Percentiles rank a stretch among this genome's conserved stretches.
These are phyloP conservation scores for Chelidonichthys spinosus DNA, from an alignment of 2,797 vertebrate genomes.

Conservation along the genomic window DNA sequence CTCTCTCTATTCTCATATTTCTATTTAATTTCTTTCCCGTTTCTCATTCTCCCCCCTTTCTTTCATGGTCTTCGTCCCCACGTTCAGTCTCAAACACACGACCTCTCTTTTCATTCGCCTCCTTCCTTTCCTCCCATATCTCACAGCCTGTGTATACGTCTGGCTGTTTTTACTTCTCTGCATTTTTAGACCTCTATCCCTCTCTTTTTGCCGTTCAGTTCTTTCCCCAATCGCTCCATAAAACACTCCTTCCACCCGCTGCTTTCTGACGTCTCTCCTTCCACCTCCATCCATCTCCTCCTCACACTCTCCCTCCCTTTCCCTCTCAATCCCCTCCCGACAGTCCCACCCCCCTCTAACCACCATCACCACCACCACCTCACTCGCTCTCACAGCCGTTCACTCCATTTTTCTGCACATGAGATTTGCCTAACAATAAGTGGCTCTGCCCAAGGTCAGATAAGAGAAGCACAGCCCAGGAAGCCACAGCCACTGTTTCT, in stretches of 20 bases:
- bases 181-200: slow-evolving; percentile 71
- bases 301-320: slow-evolving; percentile 48
- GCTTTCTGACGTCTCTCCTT: slow-evolving; percentile 75
- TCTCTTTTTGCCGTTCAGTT: slow-evolving; percentile 62
- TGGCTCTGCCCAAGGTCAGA: slow-evolving; percentile 90
- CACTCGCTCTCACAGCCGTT: slow-evolving; percentile 71
- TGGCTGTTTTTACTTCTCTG: slow-evolving; percentile 53
- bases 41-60: slow-evolving; percentile 66
- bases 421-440: slow-evolving; percentile 91
- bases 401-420: slow-evolving; percentile 83
- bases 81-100: slow-evolving; percentile 37
- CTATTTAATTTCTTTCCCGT: slow-evolving; percentile 36
- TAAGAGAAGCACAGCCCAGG: slow-evolving; percentile 87
- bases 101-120: slow-evolving; percentile 2
- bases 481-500: slow-evolving; percentile 85
- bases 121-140: slow-evolving; percentile 24
- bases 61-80: slow-evolving; percentile 50
- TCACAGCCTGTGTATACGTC: slow-evolving; percentile 23
- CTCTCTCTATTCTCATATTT: slow-evolving; percentile 40
- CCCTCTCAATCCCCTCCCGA: slow-evolving; percentile 48
- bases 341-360: slow-evolving; percentile 15
- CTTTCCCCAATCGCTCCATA: slow-evolving; percentile 77
- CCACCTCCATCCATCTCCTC: slow-evolving; percentile 75
- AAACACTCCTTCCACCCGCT: slow-evolving; percentile 79
- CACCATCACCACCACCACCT: slow-evolving; percentile 42